Evolutionary conservation across 2,113 vertebrate genomes (phyloP), one percentile per base, ranked within the genome.

Genomic region (Athene noctua): DNA sequence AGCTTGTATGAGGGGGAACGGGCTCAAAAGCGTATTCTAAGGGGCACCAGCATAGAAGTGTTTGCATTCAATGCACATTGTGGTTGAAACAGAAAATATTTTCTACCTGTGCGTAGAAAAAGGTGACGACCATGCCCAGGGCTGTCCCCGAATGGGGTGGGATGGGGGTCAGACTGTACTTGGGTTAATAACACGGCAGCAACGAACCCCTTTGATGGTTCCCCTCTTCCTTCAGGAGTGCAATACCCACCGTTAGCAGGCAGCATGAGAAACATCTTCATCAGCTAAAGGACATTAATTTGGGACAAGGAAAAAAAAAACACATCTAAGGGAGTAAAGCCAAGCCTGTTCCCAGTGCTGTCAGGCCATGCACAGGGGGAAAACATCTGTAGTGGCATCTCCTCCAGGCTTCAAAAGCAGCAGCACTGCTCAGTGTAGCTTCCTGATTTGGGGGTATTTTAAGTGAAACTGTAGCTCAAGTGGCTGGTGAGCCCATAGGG

Each of bases 41-140:
- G 57, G 30, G 29, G 25, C 20, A 8, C 21, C 63, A 8, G 11
- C 25, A 9, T 8, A 7, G 38, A 71, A 77, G 90, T 15, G 32
- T 15, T n/a, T n/a, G 23, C 14, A 8, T 51, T 70, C n/a, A 68
- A 70, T 9, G 8, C 38, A 8, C 5, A 20, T 6, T 40, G 11
- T 10, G 19, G 19, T 38, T 74, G 16, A 40, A 66, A 7, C 5
- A 44, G 47, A 30, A 36, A 22, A 38, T 27, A 32, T 47, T 27
- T 51, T 18, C 19, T 1, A 1, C 19, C 2, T 1, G 0, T 4
- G 26, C 5, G 1, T 4, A 13, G 47, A 11, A 55, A 23, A 34
- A 51, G 70, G 70, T 15, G 42, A 27, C 12, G 47, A 13, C 61
- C 34, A 13, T 30, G 54, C n/a, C 36, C 2, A 0, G 20, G 47